Evolutionary conservation across 2,797 vertebrate genomes (phyloP).

Genomic region (Alcedo quadribrachys): DNA sequence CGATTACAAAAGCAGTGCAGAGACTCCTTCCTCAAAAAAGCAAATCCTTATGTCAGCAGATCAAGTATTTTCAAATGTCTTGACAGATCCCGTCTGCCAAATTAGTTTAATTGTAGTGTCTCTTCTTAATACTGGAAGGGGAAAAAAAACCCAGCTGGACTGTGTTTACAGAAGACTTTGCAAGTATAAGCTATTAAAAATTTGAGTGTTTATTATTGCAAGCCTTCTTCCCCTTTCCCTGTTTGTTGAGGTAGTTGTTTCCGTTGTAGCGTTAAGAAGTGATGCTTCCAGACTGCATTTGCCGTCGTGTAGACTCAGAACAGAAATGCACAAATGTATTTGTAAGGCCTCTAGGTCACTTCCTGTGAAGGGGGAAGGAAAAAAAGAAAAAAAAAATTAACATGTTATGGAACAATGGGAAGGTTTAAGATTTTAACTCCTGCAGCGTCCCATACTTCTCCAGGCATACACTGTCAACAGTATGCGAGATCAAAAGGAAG

Average conservation of each 20-base stretch:
- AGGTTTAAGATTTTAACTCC: constrained; percentile 62
- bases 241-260: constrained; percentile 95
- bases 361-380: constrained; percentile 81
- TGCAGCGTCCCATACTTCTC: background rate
- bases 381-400: constrained; percentile 47
- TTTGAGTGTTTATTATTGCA: constrained; percentile 73
- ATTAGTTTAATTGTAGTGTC: constrained; percentile 77
- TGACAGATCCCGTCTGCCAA: constrained; percentile 95
- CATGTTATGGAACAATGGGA: constrained; percentile 71
- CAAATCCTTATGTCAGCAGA: constrained; percentile 70
- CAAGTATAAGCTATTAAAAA: constrained; percentile 66
- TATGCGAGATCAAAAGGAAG: background rate
- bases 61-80: constrained; percentile 61
- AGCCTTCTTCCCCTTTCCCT: constrained; percentile 80
- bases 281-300: constrained; percentile 85
- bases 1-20: constrained; percentile 77
- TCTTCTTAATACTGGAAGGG: constrained; percentile 64
- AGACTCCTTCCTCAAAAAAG: constrained; percentile 70
- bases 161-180: constrained; percentile 65
- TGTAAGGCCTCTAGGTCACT: constrained; percentile 99
- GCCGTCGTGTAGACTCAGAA: constrained; percentile 82
- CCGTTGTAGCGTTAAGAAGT: constrained; percentile 85
- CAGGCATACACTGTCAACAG: background rate
- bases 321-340: constrained; percentile 88
- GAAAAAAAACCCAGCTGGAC: background rate